These are phyloP conservation scores for Scaptomyza flava DNA, from an alignment of 2,888 invertebrate species.

Conservation along the genomic window DNA sequence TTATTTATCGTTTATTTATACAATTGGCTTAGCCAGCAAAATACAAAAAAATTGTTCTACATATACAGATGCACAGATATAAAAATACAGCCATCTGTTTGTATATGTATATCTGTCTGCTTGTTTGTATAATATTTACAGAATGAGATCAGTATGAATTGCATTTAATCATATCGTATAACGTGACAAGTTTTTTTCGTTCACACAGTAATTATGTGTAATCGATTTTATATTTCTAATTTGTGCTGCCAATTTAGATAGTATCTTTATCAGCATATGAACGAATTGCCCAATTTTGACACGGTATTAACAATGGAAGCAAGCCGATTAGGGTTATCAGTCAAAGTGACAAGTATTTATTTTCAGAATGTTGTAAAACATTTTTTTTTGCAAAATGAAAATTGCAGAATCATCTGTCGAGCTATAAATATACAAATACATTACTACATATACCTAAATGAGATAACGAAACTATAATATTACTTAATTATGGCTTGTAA, in stretches of 20 bases:
- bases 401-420: slow-evolving; percentile 33
- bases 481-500: slow-evolving; percentile 1
- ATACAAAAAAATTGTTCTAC: not conserved
- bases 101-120: slow-evolving; percentile 2
- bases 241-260: slow-evolving; percentile 9
- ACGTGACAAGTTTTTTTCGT: slow-evolving; percentile 13
- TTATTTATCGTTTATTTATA: slow-evolving; percentile 49
- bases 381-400: slow-evolving; percentile 4
- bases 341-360: slow-evolving; percentile 27
- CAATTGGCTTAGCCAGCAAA: slow-evolving; percentile 36
- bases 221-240: slow-evolving; percentile 3
- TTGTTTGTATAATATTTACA: not conserved
- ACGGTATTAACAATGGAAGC: slow-evolving; percentile 18
- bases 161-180: not conserved
- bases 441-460: slow-evolving; percentile 9
- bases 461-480: slow-evolving; percentile 4
- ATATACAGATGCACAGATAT: not conserved
- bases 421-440: slow-evolving; percentile 24
- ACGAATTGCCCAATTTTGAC: slow-evolving; percentile 28
- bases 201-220: not conserved
- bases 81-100: not conserved
- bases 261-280: slow-evolving; percentile 11
- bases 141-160: slow-evolving; percentile 4
- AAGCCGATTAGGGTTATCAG: slow-evolving; percentile 42
- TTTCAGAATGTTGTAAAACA: slow-evolving; percentile 39